Evolutionary conservation across 1,140 invertebrate species (phyloP).

Genomic region (Lasioglossum albipes): DNA sequence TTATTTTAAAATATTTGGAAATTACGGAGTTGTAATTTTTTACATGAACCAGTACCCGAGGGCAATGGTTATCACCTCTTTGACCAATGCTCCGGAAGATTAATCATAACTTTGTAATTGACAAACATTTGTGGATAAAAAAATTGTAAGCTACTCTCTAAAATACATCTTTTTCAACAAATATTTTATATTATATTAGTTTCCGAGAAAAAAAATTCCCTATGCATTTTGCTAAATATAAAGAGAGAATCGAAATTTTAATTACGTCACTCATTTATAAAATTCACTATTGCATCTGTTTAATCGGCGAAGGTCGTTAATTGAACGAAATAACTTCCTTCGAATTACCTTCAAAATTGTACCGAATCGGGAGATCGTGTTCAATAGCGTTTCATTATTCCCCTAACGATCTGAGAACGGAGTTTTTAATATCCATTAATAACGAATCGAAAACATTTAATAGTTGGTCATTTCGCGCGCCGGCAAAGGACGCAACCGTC

Average conservation of each 20-base stretch:
- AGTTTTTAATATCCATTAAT: slow-evolving; percentile 21
- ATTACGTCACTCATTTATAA: neutral
- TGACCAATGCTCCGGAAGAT: too few species aligned
- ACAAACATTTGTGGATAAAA: too few species aligned
- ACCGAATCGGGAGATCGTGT: neutral
- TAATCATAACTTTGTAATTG: too few species aligned
- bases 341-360: neutral
- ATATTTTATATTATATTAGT: too few species aligned
- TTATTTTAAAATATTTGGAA: too few species aligned
- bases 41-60: too few species aligned
- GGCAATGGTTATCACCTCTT: too few species aligned
- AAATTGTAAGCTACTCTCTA: too few species aligned
- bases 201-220: too few species aligned
- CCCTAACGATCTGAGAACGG: neutral
- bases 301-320: neutral
- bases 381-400: slow-evolving; percentile 11
- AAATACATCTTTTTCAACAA: too few species aligned
- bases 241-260: neutral
- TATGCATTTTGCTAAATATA: neutral
- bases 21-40: too few species aligned
- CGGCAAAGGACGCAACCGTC: neutral
- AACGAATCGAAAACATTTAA: slow-evolving; percentile 12
- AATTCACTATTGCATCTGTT: neutral
- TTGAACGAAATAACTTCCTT: neutral
- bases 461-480: neutral